Percentiles rank a stretch among this genome's conserved stretches.
Conservation (phyloP, 2,113 vertebrate genomes). For the Terrapene triunguis region DNA sequence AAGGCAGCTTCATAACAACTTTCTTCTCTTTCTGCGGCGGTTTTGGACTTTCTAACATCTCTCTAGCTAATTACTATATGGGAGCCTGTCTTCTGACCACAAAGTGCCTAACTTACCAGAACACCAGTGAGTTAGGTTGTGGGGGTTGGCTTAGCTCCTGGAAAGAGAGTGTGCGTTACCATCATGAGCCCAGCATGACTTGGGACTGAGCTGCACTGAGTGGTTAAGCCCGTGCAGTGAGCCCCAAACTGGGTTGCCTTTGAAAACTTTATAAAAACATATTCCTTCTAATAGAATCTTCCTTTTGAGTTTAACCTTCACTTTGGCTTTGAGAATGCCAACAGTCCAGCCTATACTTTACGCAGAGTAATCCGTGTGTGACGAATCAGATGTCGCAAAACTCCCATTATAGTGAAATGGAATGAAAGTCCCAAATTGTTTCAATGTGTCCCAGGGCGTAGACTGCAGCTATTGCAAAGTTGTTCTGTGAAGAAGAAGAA, state of each 20-base stretch:
- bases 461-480: conserved; percentile 48
- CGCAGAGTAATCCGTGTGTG: conserved; percentile 48
- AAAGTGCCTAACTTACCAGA: conserved; percentile 67
- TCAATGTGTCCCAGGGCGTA: conserved; percentile 61
- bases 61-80: background rate
- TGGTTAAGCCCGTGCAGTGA: conserved; percentile 43
- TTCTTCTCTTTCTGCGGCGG: conserved; percentile 23
- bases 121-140: conserved; percentile 58
- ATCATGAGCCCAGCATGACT: conserved; percentile 70
- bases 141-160: conserved; percentile 61
- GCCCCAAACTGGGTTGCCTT: conserved; percentile 61
- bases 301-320: conserved; percentile 61
- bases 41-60: conserved; percentile 36
- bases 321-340: conserved; percentile 60
- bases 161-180: conserved; percentile 74
- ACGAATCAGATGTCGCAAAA: conserved; percentile 50
- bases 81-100: conserved; percentile 59
- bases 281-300: conserved; percentile 59
- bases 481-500: conserved; percentile 57
- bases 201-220: conserved; percentile 44
- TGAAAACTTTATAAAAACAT: conserved; percentile 72
- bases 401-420: conserved; percentile 66
- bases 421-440: conserved; percentile 71
- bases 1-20: conserved; percentile 22
- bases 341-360: conserved; percentile 66